Base-by-base conservation (phyloP, 2,113 vertebrate species). In the Ochotona princeps region DNA sequence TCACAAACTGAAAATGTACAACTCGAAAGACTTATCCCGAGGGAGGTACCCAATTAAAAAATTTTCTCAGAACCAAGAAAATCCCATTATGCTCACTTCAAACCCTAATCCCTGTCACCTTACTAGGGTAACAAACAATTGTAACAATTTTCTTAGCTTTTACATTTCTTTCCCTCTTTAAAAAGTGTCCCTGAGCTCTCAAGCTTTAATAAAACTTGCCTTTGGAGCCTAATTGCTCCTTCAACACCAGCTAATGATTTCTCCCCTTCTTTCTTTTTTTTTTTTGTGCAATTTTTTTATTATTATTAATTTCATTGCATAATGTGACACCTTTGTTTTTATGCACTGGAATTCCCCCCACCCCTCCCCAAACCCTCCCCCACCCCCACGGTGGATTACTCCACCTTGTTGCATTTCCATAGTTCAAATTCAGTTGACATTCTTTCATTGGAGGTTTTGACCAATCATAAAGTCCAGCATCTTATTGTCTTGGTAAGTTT, bases 191-290 rank as follows among this genome's bases (percentile, higher is more conserved):
- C 54, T 63, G 61, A 81, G 17, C 26, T 60, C n/a, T 63, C 28
- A 2, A 26, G 14, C 7, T 14, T 85, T 80, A 60, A 23, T 30
- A 61, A 51, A 47, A 83, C 3, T 38, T 12, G 13, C 30, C 25
- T 73, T 79, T 67, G 23, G n/a, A 25, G 20, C 30, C 85, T 57
- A 47, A 75, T 87, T 92, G 91, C 75, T 91, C 70, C 44, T 3
- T 78, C 51, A 87, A 66, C 51, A 30, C 57, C 54, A 63, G 60
- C 4, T 60, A 86, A 32, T 17, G 18, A 83, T 32, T 49, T 51
- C 57, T 61, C 65, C 30, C 35, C 2, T 30, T 82, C 88, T 57
- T 69, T 26, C 51, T 89, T 72, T n/a, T n/a, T n/a, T n/a, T n/a
- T n/a, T n/a, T n/a, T n/a, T n/a, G n/a, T n/a, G n/a, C n/a, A n/a